A percentile compares a stretch with the other conserved stretches of the same genome.
These are phyloP conservation scores for Pluvialis apricaria DNA, from an alignment of 2,113 vertebrate species.

Conservation along the genomic window DNA sequence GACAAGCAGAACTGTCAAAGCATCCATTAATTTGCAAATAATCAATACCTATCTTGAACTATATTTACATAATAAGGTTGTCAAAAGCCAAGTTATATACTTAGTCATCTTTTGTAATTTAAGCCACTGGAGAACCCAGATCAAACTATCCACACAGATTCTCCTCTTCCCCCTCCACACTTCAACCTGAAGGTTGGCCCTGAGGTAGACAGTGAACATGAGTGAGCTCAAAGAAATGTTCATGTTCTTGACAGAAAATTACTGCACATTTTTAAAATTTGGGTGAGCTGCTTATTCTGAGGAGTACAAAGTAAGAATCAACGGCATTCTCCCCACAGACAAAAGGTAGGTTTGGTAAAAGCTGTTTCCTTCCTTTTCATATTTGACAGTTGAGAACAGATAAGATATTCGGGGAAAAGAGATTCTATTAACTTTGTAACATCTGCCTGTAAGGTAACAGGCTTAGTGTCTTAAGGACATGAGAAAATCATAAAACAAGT, in stretches of 20 bases:
- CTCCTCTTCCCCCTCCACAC: background rate
- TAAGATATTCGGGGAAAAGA: background rate
- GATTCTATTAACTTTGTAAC: background rate
- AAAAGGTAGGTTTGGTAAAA: background rate
- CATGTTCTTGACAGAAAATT: background rate
- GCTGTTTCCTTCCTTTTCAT: background rate
- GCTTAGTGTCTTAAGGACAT: background rate
- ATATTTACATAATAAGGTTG: background rate
- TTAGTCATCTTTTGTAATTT: background rate
- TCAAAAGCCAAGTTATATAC: background rate
- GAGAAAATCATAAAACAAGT: background rate
- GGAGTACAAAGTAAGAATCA: background rate
- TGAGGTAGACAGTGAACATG: background rate
- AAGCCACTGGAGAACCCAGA: background rate
- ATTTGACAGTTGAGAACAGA: background rate
- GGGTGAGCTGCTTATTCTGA: background rate
- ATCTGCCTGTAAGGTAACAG: background rate
- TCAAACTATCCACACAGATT: background rate
- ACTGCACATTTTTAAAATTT: background rate
- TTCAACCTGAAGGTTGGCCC: background rate
- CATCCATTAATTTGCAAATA: background rate
- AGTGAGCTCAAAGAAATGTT: rapidly evolving
- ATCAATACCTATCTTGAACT: background rate
- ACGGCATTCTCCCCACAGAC: background rate
- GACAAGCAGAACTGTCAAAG: background rate